phyloP scores from a whole-genome alignment of 1,140 invertebrate genomes.

The Neodiprion pinetum region DNA sequence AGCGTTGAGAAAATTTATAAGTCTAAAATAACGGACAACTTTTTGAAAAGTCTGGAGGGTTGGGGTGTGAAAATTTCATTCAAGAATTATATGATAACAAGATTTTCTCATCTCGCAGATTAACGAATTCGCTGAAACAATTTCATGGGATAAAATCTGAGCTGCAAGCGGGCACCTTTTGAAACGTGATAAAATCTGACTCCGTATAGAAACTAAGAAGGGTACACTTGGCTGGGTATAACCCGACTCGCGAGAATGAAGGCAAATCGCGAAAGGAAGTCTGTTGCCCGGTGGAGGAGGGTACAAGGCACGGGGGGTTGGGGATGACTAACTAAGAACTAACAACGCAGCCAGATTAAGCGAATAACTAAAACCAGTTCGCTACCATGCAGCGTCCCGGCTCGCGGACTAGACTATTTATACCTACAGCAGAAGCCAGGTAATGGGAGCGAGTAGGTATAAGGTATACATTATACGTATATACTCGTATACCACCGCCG shows the following conservation, averaged over 20 bases:
- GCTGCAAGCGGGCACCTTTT: not conserved
- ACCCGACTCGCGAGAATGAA: not conserved
- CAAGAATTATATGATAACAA: too few relatives aligned
- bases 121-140: too few relatives aligned
- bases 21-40: too few relatives aligned
- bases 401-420: not conserved
- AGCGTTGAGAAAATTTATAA: too few relatives aligned
- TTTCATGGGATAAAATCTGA: too few relatives aligned
- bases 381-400: not conserved
- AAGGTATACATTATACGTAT: too few relatives aligned
- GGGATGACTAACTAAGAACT: conserved; percentile 1
- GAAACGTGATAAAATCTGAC: not conserved
- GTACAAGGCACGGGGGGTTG: not conserved
- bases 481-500: too few relatives aligned
- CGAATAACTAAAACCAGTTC: conserved; percentile 7
- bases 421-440: not conserved
- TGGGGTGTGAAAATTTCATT: too few relatives aligned
- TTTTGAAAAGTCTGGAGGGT: too few relatives aligned
- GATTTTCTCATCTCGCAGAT: too few relatives aligned
- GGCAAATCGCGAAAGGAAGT: not conserved
- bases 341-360: conserved; percentile 1
- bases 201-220: not conserved
- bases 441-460: not conserved
- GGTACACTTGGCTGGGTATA: not conserved
- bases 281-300: not conserved